Conservation (phyloP, 2,113 vertebrate species). For the Rhinolophus ferrumequinum region DNA sequence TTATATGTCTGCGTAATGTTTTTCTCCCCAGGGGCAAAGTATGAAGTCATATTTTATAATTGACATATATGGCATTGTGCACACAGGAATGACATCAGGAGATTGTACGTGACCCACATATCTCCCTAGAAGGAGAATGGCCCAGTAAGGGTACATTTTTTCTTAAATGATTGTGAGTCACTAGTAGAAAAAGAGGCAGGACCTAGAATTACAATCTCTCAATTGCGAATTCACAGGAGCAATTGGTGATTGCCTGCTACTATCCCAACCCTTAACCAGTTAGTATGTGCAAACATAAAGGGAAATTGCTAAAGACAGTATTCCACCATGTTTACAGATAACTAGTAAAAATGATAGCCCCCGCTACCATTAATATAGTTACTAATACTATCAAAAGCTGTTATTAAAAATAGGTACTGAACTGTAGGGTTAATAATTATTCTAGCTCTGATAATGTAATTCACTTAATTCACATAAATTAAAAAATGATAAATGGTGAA, state of each 20-base stretch:
- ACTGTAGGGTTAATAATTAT: background rate
- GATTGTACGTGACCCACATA: background rate
- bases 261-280: background rate
- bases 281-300: background rate
- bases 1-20: conserved; percentile 26
- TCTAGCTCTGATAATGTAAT: background rate
- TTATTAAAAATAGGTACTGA: conserved; percentile 14
- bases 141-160: background rate
- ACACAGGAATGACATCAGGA: background rate
- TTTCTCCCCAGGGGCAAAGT: background rate
- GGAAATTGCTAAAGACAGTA: background rate
- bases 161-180: background rate
- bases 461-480: background rate
- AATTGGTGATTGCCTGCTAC: background rate
- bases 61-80: background rate
- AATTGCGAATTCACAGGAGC: background rate
- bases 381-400: background rate
- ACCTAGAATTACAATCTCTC: background rate
- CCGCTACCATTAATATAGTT: background rate
- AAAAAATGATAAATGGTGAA: background rate
- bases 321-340: background rate
- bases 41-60: conserved; percentile 38
- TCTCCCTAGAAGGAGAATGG: background rate
- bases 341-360: background rate
- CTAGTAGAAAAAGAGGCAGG: background rate